phyloP scores from a whole-genome alignment of 1,140 invertebrate species.

The Diprion similis region DNA sequence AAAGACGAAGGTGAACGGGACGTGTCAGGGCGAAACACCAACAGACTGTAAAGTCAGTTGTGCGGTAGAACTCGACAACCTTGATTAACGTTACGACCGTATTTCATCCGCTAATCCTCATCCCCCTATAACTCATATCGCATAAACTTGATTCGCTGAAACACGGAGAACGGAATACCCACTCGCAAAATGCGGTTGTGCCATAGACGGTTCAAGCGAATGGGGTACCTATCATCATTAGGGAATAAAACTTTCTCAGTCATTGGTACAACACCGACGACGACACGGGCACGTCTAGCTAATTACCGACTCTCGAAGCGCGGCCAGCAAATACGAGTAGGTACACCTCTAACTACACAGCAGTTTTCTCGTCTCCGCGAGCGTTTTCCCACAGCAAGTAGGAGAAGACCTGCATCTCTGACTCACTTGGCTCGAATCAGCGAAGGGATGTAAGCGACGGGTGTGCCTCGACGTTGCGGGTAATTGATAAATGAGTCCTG shows the following conservation, averaged over 20 bases:
- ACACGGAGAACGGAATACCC: neutral
- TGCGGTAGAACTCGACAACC: no score
- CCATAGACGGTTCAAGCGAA: neutral
- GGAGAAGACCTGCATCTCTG: neutral
- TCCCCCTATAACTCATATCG: no score
- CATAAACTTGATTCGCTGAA: no score
- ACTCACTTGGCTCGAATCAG: neutral
- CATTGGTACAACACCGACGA: neutral
- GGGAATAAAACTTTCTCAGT: constrained; percentile 5
- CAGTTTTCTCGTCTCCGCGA: neutral
- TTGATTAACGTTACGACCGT: no score
- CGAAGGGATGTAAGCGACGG: neutral
- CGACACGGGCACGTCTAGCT: neutral
- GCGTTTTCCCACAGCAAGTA: neutral
- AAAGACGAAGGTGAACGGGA: no score
- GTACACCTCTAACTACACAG: neutral
- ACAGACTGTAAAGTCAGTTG: no score
- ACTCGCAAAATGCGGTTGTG: neutral
- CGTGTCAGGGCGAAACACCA: no score
- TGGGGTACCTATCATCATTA: neutral
- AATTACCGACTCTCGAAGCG: neutral
- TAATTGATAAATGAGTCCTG: neutral
- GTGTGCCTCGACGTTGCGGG: no score
- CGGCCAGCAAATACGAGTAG: no score
- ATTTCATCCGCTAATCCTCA: no score